These are phyloP conservation scores for Thereva nobilitata DNA, from an alignment of 2,888 invertebrate species.

Conservation along the genomic window DNA sequence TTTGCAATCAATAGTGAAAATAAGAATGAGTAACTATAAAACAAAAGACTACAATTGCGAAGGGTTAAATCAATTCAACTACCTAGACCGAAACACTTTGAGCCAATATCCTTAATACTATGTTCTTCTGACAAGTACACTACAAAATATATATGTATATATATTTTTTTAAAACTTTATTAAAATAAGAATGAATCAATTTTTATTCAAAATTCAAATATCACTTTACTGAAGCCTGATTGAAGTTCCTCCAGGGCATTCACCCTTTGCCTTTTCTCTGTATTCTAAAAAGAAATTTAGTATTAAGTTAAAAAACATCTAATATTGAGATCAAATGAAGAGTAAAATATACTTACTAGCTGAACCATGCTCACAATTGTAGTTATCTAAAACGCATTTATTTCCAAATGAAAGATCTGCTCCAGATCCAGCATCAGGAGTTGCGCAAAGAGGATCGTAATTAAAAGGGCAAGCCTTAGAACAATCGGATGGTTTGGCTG, in stretches of 20 bases:
- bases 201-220: no score
- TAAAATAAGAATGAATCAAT: no score
- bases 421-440: slow-evolving; percentile 30
- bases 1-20: no score
- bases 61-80: no score
- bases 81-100: no score
- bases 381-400: slow-evolving; percentile 53
- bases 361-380: slow-evolving; percentile 54
- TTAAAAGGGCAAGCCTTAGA: slow-evolving; percentile 45
- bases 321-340: not conserved
- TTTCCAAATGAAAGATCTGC: slow-evolving; percentile 52
- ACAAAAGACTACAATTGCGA: no score
- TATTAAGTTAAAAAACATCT: not conserved
- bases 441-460: slow-evolving; percentile 47
- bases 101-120: no score
- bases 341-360: slow-evolving; percentile 48
- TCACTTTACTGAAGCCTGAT: slow-evolving; percentile 52
- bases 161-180: no score
- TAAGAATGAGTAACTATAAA: no score
- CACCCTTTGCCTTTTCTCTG: slow-evolving; percentile 51
- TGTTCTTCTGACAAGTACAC: no score
- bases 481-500: not conserved
- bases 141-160: no score
- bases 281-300: slow-evolving; percentile 45
- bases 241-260: slow-evolving; percentile 55